Evolutionary conservation across 2,888 invertebrate species (phyloP).

Genomic region (Trichopoda pennipes): DNA sequence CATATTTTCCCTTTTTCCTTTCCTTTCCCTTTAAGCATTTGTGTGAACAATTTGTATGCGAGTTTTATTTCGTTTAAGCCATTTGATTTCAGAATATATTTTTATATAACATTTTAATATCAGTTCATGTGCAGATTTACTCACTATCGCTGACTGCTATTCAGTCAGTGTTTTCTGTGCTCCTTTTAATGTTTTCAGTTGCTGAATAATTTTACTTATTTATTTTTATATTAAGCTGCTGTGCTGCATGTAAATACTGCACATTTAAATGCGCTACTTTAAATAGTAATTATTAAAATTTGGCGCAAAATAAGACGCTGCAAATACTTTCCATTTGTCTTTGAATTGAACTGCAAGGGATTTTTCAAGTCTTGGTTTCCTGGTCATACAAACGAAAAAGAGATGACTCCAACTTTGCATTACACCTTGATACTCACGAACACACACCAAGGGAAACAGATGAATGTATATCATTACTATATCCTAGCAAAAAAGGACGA

Average conservation of each 20-base stretch:
- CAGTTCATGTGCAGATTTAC: neutral
- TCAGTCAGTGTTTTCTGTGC: conserved; percentile 38
- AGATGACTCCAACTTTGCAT: too few species aligned
- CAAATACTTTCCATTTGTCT: neutral
- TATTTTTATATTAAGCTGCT: conserved; percentile 46
- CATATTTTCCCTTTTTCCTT: conserved; percentile 17
- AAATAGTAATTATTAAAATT: conserved; percentile 12
- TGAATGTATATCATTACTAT: too few species aligned
- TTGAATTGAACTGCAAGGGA: too few species aligned
- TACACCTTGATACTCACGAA: too few species aligned
- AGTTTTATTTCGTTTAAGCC: conserved; percentile 9
- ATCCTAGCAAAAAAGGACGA: too few species aligned
- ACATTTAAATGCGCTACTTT: conserved; percentile 52
- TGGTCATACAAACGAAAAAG: too few species aligned
- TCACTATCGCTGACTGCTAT: neutral
- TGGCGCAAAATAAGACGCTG: conserved; percentile 12
- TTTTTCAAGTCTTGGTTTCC: too few species aligned
- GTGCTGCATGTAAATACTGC: conserved; percentile 50
- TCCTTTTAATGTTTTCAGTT: conserved; percentile 58
- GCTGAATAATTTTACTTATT: conserved; percentile 54
- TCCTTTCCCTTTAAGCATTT: neutral
- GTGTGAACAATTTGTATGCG: conserved; percentile 20
- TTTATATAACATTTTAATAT: conserved; percentile 22
- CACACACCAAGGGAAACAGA: too few species aligned
- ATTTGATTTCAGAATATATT: conserved; percentile 36